These are phyloP conservation scores for Scelioninae gen. 1 DNA, from an alignment of 2,888 invertebrate species.

Conservation along the genomic window DNA sequence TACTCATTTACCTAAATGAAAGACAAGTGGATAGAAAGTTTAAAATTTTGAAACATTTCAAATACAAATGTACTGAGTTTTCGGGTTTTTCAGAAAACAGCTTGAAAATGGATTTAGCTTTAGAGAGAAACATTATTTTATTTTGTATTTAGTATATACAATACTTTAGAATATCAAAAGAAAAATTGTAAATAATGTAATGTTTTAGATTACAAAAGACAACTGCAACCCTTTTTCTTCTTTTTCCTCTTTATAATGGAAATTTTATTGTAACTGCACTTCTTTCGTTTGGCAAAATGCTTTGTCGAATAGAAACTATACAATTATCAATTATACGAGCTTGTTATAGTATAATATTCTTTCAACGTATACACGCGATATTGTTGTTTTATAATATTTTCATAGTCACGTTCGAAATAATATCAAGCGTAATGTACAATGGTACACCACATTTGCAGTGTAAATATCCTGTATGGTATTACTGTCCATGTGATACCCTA, in stretches of 20 bases:
- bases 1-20: not conserved
- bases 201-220: too few species aligned
- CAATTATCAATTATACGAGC: not conserved
- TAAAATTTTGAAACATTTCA: too few species aligned
- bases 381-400: constrained; percentile 42
- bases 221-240: too few species aligned
- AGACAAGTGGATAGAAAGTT: too few species aligned
- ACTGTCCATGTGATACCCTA: constrained; percentile 45
- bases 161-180: too few species aligned
- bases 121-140: too few species aligned
- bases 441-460: constrained; percentile 43
- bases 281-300: not conserved
- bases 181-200: not conserved
- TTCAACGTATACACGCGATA: constrained; percentile 1
- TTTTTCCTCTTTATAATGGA: not conserved
- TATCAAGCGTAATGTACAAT: constrained; percentile 39
- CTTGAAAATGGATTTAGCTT: too few species aligned
- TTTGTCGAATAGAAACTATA: not conserved
- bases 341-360: not conserved
- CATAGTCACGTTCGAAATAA: not conserved
- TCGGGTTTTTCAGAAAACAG: too few species aligned
- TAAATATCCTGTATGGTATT: constrained; percentile 44
- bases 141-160: too few species aligned
- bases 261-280: not conserved
- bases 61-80: too few species aligned